Conservation (phyloP, 1,140 invertebrate genomes). For the Danaus plexippus region DNA sequence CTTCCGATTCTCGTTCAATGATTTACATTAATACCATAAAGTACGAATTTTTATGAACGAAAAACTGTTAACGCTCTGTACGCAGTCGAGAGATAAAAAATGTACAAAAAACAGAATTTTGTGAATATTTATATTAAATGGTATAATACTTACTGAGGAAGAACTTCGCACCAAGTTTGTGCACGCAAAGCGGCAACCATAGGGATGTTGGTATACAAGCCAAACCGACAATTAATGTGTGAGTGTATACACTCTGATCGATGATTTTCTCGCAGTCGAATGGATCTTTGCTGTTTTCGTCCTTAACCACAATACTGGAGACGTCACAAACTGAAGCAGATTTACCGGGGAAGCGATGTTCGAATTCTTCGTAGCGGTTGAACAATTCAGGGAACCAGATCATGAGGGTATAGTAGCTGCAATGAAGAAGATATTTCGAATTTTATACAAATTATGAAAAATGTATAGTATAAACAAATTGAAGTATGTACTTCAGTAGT, state of each 20-base stretch:
- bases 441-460: not conserved
- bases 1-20: too few species aligned
- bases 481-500: not conserved
- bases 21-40: too few species aligned
- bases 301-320: constrained; percentile 69
- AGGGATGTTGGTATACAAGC: constrained; percentile 82
- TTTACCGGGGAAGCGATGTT: constrained; percentile 74
- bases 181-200: constrained; percentile 80
- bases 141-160: constrained; percentile 76
- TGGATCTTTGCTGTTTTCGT: constrained; percentile 56
- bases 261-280: constrained; percentile 74
- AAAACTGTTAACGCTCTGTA: too few species aligned
- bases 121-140: constrained; percentile 6
- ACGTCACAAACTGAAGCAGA: constrained; percentile 81
- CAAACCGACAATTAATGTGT: constrained; percentile 81
- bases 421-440: constrained; percentile 6
- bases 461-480: not conserved
- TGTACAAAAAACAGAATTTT: not conserved
- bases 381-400: constrained; percentile 89
- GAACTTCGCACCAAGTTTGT: constrained; percentile 81
- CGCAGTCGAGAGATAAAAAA: too few species aligned
- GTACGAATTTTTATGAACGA: too few species aligned
- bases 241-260: constrained; percentile 77
- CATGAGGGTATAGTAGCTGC: constrained; percentile 86
- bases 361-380: constrained; percentile 81